These are phyloP conservation scores for Trissolcus japonicus DNA, from an alignment of 2,888 invertebrate genomes.

Conservation along the genomic window DNA sequence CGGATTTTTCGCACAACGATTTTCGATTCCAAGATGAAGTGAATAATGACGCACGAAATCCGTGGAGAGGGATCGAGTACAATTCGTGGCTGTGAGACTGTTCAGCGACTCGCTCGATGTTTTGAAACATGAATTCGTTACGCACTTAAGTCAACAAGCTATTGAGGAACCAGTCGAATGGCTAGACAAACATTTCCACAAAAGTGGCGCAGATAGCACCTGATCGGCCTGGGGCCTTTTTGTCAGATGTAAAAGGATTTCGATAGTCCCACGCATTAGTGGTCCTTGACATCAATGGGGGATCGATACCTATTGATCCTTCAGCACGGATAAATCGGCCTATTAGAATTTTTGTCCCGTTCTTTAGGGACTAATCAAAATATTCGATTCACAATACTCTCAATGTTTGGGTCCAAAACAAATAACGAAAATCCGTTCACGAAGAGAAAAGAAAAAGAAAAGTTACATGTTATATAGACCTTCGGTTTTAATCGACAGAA, in stretches of 20 bases:
- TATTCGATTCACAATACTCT: too few relatives aligned
- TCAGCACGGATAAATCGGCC: too few relatives aligned
- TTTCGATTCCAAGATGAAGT: conserved; percentile 23
- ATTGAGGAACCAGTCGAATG: conserved; percentile 27
- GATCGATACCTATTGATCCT: conserved; percentile 67
- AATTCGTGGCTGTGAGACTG: not conserved
- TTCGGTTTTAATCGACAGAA: too few relatives aligned
- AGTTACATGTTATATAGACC: too few relatives aligned
- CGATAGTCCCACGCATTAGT: conserved; percentile 61
- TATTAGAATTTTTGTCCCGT: too few relatives aligned
- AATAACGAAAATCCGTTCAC: too few relatives aligned
- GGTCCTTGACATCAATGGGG: conserved; percentile 68
- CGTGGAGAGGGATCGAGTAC: conserved; percentile 25
- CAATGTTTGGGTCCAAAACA: too few relatives aligned
- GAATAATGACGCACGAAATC: conserved; percentile 1
- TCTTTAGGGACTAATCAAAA: too few relatives aligned
- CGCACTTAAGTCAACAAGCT: conserved; percentile 75
- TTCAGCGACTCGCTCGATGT: conserved; percentile 51
- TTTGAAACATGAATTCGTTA: conserved; percentile 73
- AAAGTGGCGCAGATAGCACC: conserved; percentile 65
- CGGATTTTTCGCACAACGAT: too few relatives aligned
- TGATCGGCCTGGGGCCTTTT: conserved; percentile 69
- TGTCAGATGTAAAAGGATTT: conserved; percentile 62
- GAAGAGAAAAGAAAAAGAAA: too few relatives aligned
- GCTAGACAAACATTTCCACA: conserved; percentile 61